A percentile compares a stretch with the other conserved stretches of the same genome.
Conservation (phyloP, 2,888 invertebrate genomes). For the Spatulosminthurus flaviceps region DNA sequence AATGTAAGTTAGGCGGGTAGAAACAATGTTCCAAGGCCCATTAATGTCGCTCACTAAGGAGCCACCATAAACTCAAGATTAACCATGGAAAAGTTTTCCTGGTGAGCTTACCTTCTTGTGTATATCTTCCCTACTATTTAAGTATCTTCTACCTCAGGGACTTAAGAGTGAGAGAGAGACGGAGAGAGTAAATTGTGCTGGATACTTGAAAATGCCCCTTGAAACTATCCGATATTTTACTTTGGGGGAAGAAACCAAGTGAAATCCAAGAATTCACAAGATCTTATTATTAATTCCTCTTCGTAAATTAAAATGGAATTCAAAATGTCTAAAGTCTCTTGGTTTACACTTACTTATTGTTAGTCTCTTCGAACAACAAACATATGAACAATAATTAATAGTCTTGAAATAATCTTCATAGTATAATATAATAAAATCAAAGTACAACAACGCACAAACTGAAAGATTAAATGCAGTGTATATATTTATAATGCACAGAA, state of each 20-base stretch:
- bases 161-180: too few relatives aligned
- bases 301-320: not conserved
- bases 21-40: conserved; percentile 18
- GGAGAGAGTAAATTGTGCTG: too few relatives aligned
- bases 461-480: too few relatives aligned
- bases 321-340: not conserved
- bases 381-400: too few relatives aligned
- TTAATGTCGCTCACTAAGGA: conserved; percentile 18
- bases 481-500: not conserved
- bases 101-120: not conserved
- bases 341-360: too few relatives aligned
- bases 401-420: too few relatives aligned
- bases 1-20: conserved; percentile 18
- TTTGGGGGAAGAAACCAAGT: not conserved
- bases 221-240: too few relatives aligned
- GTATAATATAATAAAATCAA: too few relatives aligned
- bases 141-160: too few relatives aligned
- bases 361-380: too few relatives aligned
- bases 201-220: too few relatives aligned
- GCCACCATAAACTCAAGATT: conserved; percentile 18
- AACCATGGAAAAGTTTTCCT: conserved; percentile 3
- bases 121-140: not conserved
- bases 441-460: too few relatives aligned
- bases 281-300: not conserved
- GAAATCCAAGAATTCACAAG: not conserved